phyloP scores from a whole-genome alignment of 2,888 invertebrate genomes.

The Orthosia gracilis region DNA sequence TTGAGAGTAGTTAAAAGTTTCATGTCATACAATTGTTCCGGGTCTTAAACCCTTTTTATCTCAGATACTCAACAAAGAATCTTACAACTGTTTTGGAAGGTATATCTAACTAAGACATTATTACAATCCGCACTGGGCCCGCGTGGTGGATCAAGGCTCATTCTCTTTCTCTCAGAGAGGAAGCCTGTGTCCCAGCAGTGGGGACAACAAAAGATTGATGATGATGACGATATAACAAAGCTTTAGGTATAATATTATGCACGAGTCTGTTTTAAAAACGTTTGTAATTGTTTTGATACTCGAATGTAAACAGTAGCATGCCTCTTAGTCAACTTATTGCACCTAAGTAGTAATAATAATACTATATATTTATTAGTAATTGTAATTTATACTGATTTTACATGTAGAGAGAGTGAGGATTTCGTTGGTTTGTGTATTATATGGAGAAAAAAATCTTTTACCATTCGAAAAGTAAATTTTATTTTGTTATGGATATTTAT shows the following conservation, averaged over 20 bases:
- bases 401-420: no score
- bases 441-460: no score
- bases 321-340: neutral
- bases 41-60: neutral
- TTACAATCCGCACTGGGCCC: no score
- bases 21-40: neutral
- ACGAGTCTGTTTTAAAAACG: slow-evolving; percentile 13
- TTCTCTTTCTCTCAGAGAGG: no score
- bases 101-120: neutral
- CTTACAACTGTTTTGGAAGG: neutral
- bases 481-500: no score
- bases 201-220: no score
- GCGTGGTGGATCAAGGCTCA: no score
- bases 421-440: no score
- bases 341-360: neutral
- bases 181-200: no score
- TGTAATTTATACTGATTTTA: no score
- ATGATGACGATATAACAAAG: neutral
- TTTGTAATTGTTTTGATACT: slow-evolving; percentile 10
- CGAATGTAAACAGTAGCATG: slow-evolving; percentile 20
- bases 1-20: neutral
- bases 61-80: neutral
- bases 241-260: neutral
- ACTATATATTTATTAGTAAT: no score
- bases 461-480: no score